Base-by-base conservation (phyloP, 2,113 vertebrate species). In the Tringa solitaria region DNA sequence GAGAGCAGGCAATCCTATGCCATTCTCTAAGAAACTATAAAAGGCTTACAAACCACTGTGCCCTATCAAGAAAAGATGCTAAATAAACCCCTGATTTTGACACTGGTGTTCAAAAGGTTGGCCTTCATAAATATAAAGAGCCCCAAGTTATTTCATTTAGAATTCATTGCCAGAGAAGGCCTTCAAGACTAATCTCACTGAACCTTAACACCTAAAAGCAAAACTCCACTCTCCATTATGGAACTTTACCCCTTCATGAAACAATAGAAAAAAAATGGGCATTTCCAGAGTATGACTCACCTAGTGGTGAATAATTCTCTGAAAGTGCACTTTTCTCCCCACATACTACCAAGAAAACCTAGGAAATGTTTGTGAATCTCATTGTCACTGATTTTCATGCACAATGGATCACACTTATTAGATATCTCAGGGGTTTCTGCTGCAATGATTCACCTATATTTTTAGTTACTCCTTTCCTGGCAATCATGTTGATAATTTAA, bases 301-400 rank as follows among this genome's bases (percentile, higher is more conserved):
- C 3, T 74, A 8, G 12, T 33, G 4, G 13, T 54, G 27, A 74
- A 32, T 27, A 65, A 48, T 0, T 0, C 9, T 33, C 17, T 70
- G 18, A 37, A 84, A 93, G 22, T 43, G n/a, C 14, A 22, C 7
- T n/a, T 87, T 96, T 69, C 23, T 83, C 20, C 3, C 43, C 56
- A 11, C 2, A 0, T 48, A 43, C 27, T 4, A 18, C 28, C 2
- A 2, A 72, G 45, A 83, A 92, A 89, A 60, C 8, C 10, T 60
- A 60, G 33, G 15, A 76, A 76, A 60, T 14, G 1, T 33, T 83
- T 61, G 27, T 69, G 54, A 73, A 90, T 61, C 10, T 60, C 56
- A 57, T 0, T 33, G 23, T 35, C 48, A 64, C 3, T 56, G 6
- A 86, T 65, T 80, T 83, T 80, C 10, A 30, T 3, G 15, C 6